Base-by-base conservation (phyloP, 1,140 invertebrate genomes). In the Chionoecetes opilio region DNA sequence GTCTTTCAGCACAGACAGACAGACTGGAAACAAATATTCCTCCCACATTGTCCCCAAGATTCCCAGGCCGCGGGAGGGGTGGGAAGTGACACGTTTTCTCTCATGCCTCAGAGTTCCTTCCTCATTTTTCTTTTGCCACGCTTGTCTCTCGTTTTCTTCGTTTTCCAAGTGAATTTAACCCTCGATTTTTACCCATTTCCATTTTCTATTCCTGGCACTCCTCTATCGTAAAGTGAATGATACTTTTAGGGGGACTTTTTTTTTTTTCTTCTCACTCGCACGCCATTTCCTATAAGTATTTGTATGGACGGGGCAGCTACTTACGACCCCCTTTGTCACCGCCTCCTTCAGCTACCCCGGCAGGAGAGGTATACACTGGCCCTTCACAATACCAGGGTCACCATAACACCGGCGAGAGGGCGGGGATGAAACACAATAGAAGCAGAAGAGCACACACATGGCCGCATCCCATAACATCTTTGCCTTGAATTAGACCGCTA, bases 1-100 rank as follows among this genome's bases (percentile, higher is more conserved):
- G 63, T 75, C 63, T n/a, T 26, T 75, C n/a, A 75, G 63, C 26
- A 75, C 63, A 75, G 63, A n/a, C 63, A 75, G 63, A n/a, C 63
- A n/a, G 63, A 75, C 63, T 26, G 63, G n/a, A 75, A 26, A 75
- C 63, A 75, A 75, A 75, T 75, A 75, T 75, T 75, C 63, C 63
- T n/a, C n/a, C 63, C 63, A 75, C 63, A 75, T 75, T 75, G 63
- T 75, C 63, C 63, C 26, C 63, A 75, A 75, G 63, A 75, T n/a
- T 75, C 63, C 21, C 63, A 75, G 9, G 63, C 63, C 63, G 63
- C 63, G 63, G 63, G 63, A n/a, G n/a, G 63, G n/a, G 63, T 75
- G 63, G 63, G 63, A 75, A 75, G 63, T 75, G 63, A 75, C 63
- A n/a, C 63, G 63, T 75, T 75, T 75, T 75, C 63, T 75, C 63